Conservation (phyloP, 1,140 invertebrate species). For the Diploscapter pachys region DNA sequence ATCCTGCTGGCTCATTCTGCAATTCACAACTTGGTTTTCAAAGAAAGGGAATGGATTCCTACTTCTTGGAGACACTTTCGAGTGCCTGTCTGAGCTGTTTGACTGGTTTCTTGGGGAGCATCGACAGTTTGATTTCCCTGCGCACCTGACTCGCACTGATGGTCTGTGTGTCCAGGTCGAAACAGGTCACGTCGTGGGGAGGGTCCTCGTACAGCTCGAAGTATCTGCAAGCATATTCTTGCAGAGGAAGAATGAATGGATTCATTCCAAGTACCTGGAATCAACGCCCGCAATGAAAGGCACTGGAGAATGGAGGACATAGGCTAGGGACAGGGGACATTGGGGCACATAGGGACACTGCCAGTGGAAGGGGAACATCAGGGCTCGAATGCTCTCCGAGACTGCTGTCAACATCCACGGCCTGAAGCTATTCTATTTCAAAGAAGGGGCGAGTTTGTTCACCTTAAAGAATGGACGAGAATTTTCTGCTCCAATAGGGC, state of each 20-base stretch:
- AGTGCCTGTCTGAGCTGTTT: conserved; percentile 43
- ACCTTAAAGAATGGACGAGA: conserved; percentile 29
- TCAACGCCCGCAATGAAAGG: conserved; percentile 95
- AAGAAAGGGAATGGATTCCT: conserved; percentile 21
- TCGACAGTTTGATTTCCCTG: conserved; percentile 47
- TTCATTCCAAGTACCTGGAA: conserved; percentile 58
- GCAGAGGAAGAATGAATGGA: not conserved
- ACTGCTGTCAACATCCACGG: conserved; percentile 93
- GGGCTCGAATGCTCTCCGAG: conserved; percentile 93
- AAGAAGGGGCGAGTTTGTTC: not conserved
- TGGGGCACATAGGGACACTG: conserved; percentile 98
- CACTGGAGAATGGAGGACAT: conserved; percentile 87
- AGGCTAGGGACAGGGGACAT: conserved; percentile 81
- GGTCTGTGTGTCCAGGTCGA: conserved; percentile 95
- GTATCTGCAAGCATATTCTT: conserved; percentile 69
- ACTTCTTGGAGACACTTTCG: conserved; percentile 26
- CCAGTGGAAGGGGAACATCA: conserved; percentile 98
- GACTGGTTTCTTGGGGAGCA: conserved; percentile 55
- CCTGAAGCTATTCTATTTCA: conserved; percentile 63
- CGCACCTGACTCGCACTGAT: conserved; percentile 60
- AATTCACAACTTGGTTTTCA: conserved; percentile 11
- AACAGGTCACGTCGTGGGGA: conserved; percentile 89
- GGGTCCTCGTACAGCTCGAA: conserved; percentile 91
- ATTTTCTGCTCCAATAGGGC: conserved; percentile 86
- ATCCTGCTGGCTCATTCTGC: conserved; percentile 10